Percentiles rank a stretch among this genome's conserved stretches.
Evolutionary conservation across 2,888 invertebrate species (phyloP).

Genomic region (Octonoba sinensis): DNA sequence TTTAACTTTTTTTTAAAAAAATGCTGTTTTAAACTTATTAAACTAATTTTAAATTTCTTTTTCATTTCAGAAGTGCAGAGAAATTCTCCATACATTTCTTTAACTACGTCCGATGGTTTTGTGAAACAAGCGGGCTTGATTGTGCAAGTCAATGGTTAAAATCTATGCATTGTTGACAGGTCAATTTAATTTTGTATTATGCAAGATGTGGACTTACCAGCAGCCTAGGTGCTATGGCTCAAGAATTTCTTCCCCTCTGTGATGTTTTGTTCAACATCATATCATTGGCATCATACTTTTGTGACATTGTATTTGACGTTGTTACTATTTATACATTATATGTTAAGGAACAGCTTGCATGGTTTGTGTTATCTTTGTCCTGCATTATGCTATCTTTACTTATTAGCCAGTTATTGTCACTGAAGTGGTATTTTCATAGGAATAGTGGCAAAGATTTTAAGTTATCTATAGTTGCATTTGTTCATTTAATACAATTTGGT

Average conservation of each 20-base stretch:
- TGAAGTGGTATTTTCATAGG: slow-evolving; percentile 68
- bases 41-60: neutral
- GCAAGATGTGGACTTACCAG: slow-evolving; percentile 64
- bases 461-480: slow-evolving; percentile 75
- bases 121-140: too few relatives aligned
- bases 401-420: slow-evolving; percentile 75
- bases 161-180: slow-evolving; percentile 23
- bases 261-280: slow-evolving; percentile 92
- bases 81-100: neutral
- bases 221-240: slow-evolving; percentile 74
- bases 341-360: slow-evolving; percentile 68
- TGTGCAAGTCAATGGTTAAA: slow-evolving; percentile 31
- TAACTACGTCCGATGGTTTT: neutral
- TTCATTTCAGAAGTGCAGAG: neutral
- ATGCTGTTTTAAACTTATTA: neutral
- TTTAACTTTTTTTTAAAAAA: too few relatives aligned
- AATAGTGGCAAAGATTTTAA: slow-evolving; percentile 49
- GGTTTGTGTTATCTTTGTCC: slow-evolving; percentile 74
- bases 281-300: slow-evolving; percentile 89
- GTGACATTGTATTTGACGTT: slow-evolving; percentile 90
- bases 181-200: slow-evolving; percentile 50
- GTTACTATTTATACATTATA: slow-evolving; percentile 87
- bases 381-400: slow-evolving; percentile 82
- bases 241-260: slow-evolving; percentile 89
- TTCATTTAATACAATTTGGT: slow-evolving; percentile 72